Conservation (phyloP, 2,113 vertebrate genomes). For the Cercocebus atys region DNA sequence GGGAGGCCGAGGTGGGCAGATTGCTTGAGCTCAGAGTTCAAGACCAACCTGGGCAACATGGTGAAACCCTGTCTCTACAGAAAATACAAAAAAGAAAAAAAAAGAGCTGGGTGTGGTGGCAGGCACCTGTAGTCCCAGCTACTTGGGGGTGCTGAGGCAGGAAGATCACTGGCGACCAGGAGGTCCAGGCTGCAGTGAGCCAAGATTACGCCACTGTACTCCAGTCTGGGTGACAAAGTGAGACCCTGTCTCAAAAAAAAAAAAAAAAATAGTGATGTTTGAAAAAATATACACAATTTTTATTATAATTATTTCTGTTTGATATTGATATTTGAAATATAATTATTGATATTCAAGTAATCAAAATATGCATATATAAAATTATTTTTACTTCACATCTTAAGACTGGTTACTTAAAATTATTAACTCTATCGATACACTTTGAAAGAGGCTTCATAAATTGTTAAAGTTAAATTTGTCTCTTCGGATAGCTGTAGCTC, state of each 20-base stretch:
- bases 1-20: not conserved
- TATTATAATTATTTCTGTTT: slow-evolving; percentile 2
- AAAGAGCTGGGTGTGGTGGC: not conserved
- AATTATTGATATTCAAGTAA: not conserved
- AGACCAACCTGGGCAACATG: not conserved
- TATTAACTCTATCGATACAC: not conserved
- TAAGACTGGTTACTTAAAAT: not conserved
- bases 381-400: not conserved
- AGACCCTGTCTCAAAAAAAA: not conserved
- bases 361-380: not conserved
- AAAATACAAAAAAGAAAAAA: not conserved
- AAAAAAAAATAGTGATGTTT: not conserved
- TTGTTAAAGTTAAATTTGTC: not conserved
- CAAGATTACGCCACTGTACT: not conserved
- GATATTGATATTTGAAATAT: not conserved
- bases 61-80: not conserved
- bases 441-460: not conserved
- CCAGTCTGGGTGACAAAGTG: not conserved
- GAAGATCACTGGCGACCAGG: not conserved
- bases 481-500: not conserved
- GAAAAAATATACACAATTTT: not conserved
- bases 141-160: not conserved
- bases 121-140: not conserved
- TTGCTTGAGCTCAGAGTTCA: not conserved
- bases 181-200: not conserved